Conservation (phyloP, 2,797 vertebrate genomes). For the Dendrocincla fuliginosa region DNA sequence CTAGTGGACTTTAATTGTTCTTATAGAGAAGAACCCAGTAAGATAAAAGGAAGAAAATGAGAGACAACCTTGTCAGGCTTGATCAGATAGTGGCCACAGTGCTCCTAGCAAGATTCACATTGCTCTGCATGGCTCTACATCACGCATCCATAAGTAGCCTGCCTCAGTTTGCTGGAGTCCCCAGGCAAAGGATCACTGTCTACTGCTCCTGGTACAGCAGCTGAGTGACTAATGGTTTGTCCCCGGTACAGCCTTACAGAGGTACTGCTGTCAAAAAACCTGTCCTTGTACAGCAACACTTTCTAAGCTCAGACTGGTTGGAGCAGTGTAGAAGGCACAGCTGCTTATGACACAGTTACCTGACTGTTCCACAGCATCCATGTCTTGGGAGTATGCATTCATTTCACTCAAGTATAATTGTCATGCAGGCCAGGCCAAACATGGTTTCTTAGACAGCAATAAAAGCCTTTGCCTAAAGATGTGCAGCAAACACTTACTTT, state of each 20-base stretch:
- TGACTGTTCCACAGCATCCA: not conserved
- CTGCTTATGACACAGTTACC: not conserved
- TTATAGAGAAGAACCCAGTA: not conserved
- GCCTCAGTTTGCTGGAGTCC: not conserved
- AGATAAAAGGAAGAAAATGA: not conserved
- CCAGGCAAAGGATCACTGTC: not conserved
- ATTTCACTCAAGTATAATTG: not conserved
- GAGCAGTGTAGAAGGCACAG: not conserved
- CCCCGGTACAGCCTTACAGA: not conserved
- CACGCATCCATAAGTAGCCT: not conserved
- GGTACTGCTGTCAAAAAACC: not conserved
- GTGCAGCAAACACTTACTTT: not conserved
- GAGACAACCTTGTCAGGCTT: not conserved
- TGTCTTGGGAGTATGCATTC: not conserved
- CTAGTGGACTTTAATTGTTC: not conserved
- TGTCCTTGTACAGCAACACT: not conserved
- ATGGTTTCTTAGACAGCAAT: not conserved
- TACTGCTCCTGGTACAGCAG: not conserved
- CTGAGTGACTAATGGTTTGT: not conserved
- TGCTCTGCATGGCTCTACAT: not conserved
- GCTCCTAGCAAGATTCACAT: not conserved
- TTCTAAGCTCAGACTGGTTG: not conserved
- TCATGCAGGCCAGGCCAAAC: not conserved
- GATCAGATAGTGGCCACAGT: not conserved
- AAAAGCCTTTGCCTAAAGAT: not conserved